Evolutionary conservation across 2,113 vertebrate genomes (phyloP).

Genomic region (Embiotoca jacksoni): DNA sequence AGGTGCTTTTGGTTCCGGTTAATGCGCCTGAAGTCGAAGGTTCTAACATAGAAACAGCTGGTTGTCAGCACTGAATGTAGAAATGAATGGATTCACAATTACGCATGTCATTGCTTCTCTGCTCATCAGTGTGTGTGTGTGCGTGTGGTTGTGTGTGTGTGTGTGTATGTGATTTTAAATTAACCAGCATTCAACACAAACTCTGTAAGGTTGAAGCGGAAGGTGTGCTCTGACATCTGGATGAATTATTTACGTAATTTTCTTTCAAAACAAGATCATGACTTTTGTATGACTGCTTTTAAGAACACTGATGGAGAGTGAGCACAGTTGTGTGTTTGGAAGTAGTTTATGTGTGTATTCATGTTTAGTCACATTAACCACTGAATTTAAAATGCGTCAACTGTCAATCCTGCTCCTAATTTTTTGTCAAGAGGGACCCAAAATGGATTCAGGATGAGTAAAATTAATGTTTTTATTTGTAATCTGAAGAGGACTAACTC

Average conservation of each 20-base stretch:
- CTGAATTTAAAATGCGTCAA: constrained; percentile 47
- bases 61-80: constrained; percentile 76
- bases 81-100: constrained; percentile 57
- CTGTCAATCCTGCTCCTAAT: constrained; percentile 19
- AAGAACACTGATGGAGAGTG: constrained; percentile 38
- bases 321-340: constrained; percentile 59
- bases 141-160: constrained; percentile 24
- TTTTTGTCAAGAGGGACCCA: constrained; percentile 2
- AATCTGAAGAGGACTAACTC: constrained; percentile 9
- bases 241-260: constrained; percentile 1
- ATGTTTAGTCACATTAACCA: constrained; percentile 54
- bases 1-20: constrained; percentile 59
- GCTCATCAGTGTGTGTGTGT: constrained; percentile 41
- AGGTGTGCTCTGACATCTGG: constrained; percentile 32
- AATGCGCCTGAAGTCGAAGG: constrained; percentile 37
- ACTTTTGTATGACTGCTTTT: constrained; percentile 20
- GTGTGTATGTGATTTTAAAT: constrained; percentile 33
- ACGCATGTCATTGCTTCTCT: constrained; percentile 56
- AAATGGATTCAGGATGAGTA: constrained; percentile 34
- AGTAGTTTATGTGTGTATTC: constrained; percentile 51
- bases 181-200: constrained; percentile 69
- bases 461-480: constrained; percentile 30
- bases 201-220: constrained; percentile 21
- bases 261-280: background rate
- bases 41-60: constrained; percentile 39